These are phyloP conservation scores for Ramphastos sulfuratus DNA, from an alignment of 2,113 vertebrate species.

Conservation along the genomic window DNA sequence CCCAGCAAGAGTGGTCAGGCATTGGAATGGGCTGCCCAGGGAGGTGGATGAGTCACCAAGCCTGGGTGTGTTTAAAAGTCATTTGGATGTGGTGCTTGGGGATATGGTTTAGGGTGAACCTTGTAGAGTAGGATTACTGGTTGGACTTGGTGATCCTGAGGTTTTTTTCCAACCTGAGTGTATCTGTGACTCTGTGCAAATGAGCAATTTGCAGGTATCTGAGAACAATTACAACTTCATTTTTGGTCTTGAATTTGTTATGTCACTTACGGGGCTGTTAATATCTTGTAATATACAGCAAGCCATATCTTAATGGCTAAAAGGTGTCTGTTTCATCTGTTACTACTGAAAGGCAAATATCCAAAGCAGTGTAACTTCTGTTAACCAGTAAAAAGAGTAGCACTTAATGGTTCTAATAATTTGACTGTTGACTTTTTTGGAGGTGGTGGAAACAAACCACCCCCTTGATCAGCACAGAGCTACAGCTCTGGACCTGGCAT, in stretches of 20 bases:
- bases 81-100: too few relatives aligned
- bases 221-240: not conserved
- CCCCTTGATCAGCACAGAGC: fast-evolving
- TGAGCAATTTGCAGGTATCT: conserved; percentile 1
- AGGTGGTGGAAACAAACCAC: not conserved
- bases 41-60: too few relatives aligned
- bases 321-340: not conserved
- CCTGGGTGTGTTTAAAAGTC: too few relatives aligned
- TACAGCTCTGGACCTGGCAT: not conserved
- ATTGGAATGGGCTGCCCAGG: too few relatives aligned
- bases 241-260: conserved; percentile 11
- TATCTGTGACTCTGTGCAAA: not conserved
- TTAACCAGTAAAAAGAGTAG: not conserved
- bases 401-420: not conserved
- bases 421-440: not conserved
- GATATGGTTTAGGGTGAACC: too few relatives aligned
- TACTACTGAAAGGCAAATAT: not conserved
- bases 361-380: not conserved
- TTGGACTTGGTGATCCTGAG: too few relatives aligned
- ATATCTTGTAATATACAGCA: not conserved
- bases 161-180: too few relatives aligned
- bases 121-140: too few relatives aligned
- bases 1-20: too few relatives aligned
- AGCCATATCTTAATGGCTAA: not conserved
- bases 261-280: conserved; percentile 1